These are phyloP conservation scores for Drosophila orosa DNA, from an alignment of 1,140 invertebrate species.

Conservation along the genomic window DNA sequence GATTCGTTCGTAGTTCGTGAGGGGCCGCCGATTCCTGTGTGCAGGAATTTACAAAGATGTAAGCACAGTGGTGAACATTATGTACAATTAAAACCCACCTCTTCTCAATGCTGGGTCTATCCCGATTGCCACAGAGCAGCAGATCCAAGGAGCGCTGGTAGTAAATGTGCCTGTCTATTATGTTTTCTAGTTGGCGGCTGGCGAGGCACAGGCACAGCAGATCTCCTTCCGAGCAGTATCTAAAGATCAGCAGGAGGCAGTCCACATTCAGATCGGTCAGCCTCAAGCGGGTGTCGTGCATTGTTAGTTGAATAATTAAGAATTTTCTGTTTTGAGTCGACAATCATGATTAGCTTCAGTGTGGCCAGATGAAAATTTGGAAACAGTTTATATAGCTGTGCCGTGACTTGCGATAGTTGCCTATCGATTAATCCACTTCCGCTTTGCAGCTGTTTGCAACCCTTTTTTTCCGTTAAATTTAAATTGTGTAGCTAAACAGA, in stretches of 20 bases:
- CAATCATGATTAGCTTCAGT: too few species aligned
- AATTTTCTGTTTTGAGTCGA: not conserved
- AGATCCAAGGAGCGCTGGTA: constrained; percentile 56
- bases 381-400: too few species aligned
- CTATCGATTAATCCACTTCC: constrained; percentile 7
- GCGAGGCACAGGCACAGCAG: constrained; percentile 58
- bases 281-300: constrained; percentile 28
- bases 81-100: constrained; percentile 41
- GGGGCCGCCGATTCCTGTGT: constrained; percentile 43
- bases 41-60: not conserved
- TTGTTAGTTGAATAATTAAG: not conserved
- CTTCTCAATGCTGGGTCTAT: constrained; percentile 40
- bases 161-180: constrained; percentile 68
- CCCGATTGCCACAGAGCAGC: constrained; percentile 72
- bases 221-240: constrained; percentile 62
- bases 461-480: constrained; percentile 17
- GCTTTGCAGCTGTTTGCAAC: not conserved
- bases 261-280: constrained; percentile 69
- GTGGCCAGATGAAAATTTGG: too few species aligned
- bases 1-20: constrained; percentile 64
- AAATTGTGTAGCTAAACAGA: not conserved
- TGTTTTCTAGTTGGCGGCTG: constrained; percentile 26
- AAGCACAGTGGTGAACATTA: too few species aligned
- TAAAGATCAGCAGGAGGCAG: constrained; percentile 68
- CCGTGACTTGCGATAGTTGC: not conserved